Evolutionary conservation across 2,113 vertebrate genomes (phyloP).

Genomic region (Mesocricetus auratus): DNA sequence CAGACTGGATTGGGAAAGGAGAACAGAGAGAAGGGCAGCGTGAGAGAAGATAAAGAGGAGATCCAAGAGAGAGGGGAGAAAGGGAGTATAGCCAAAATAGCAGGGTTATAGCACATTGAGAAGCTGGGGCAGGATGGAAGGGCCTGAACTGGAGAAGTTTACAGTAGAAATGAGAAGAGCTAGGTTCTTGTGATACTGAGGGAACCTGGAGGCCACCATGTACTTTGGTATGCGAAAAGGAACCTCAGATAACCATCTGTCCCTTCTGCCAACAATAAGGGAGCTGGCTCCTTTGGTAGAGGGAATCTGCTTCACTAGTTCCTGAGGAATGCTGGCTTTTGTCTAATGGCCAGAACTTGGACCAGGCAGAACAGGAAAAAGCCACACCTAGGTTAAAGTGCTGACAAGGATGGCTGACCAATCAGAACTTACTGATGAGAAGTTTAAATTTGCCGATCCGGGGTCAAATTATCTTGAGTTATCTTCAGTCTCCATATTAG

Average conservation of each 20-base stretch:
- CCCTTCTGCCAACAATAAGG: not conserved
- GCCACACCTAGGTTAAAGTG: not conserved
- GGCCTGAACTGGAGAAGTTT: not conserved
- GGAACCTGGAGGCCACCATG: not conserved
- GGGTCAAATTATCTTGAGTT: not conserved
- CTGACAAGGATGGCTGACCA: not conserved
- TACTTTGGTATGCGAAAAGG: not conserved
- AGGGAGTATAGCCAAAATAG: too few species aligned
- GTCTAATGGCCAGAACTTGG: not conserved
- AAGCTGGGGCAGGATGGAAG: not conserved
- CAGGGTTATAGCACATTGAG: not conserved
- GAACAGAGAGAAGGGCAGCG: not conserved
- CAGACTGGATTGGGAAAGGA: not conserved
- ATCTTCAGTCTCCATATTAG: not conserved
- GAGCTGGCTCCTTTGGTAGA: not conserved
- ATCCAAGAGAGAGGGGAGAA: not conserved
- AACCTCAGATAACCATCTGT: not conserved
- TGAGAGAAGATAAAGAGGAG: not conserved
- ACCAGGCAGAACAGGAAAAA: not conserved
- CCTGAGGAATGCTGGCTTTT: not conserved
- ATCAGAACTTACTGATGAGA: not conserved
- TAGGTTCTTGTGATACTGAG: not conserved
- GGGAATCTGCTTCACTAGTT: not conserved
- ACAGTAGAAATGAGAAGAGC: not conserved
- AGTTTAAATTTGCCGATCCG: not conserved